These are phyloP conservation scores for Reinhardtius hippoglossoides DNA, from an alignment of 2,113 vertebrate genomes.

Conservation along the genomic window DNA sequence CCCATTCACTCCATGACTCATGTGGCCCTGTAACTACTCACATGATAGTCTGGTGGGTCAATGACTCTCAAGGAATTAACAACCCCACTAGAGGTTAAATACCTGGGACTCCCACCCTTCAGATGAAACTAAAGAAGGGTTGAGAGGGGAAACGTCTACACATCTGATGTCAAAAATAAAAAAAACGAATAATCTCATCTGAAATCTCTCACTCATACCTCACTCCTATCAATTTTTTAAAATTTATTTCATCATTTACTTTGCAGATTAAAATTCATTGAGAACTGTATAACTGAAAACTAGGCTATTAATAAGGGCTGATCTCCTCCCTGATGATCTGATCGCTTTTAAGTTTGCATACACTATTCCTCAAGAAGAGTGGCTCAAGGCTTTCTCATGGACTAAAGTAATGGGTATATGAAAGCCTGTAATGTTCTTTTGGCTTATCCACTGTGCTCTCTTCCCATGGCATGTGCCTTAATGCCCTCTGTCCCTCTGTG, in stretches of 20 bases:
- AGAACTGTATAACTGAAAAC: neutral
- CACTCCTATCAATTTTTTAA: neutral
- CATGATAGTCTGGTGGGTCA: neutral
- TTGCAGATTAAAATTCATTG: neutral
- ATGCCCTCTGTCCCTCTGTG: too few relatives aligned
- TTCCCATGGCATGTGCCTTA: neutral
- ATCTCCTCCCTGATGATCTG: neutral
- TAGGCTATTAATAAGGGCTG: neutral
- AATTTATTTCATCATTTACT: neutral
- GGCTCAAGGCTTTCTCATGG: neutral
- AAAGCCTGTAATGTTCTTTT: neutral
- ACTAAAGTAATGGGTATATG: neutral
- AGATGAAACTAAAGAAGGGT: neutral
- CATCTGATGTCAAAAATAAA: neutral
- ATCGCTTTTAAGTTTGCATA: neutral
- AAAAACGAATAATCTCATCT: neutral
- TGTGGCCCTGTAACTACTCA: neutral
- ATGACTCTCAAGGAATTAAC: neutral
- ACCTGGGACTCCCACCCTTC: neutral
- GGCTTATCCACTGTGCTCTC: neutral
- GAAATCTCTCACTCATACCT: neutral
- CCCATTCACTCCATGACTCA: neutral
- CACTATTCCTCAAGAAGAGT: neutral
- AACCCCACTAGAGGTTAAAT: neutral
- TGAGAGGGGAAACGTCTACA: neutral